phyloP scores from a whole-genome alignment of 2,113 vertebrate genomes.

The Miniopterus natalensis region DNA sequence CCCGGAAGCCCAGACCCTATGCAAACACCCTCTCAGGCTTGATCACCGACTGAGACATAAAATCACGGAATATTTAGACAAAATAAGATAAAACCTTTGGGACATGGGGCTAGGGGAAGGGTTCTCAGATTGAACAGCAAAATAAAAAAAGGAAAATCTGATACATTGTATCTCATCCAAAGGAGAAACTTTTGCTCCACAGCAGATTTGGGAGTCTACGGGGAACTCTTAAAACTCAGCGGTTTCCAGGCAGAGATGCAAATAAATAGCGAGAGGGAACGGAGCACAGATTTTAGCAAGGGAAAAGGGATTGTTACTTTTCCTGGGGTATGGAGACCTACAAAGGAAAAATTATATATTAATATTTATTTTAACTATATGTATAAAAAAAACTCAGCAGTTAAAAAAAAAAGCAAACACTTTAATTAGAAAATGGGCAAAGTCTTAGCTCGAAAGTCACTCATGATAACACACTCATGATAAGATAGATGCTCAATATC shows the following conservation, averaged over 20 bases:
- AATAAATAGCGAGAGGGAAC: too few relatives aligned
- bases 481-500: not conserved
- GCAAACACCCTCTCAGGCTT: not conserved
- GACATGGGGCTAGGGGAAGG: too few relatives aligned
- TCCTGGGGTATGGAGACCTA: too few relatives aligned
- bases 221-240: not conserved
- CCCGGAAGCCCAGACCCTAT: not conserved
- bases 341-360: too few relatives aligned
- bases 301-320: too few relatives aligned
- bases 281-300: too few relatives aligned
- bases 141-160: not conserved
- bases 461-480: rapidly evolving
- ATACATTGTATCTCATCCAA: not conserved
- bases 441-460: not conserved
- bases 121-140: not conserved
- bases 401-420: not conserved
- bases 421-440: not conserved
- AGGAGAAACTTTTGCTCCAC: not conserved
- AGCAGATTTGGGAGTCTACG: rapidly evolving
- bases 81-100: not conserved
- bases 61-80: not conserved
- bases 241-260: too few relatives aligned
- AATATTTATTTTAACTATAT: too few relatives aligned
- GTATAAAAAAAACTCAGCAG: not conserved
- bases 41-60: not conserved